A percentile compares a stretch with the other conserved stretches of the same genome.
These are phyloP conservation scores for Eulemur albifrons DNA, from an alignment of 2,797 vertebrate genomes.

Conservation along the genomic window DNA sequence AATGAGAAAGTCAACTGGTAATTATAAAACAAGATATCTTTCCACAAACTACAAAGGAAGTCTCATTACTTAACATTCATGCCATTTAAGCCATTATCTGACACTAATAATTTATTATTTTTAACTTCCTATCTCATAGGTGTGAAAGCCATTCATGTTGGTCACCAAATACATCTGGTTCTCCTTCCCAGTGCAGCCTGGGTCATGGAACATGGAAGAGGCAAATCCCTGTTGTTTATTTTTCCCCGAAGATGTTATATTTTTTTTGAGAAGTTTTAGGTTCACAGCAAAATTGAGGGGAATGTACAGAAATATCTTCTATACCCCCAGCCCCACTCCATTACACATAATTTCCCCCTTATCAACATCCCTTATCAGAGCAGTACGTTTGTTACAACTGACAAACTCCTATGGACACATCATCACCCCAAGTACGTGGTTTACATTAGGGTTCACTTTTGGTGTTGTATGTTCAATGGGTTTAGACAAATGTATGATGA, in stretches of 20 bases:
- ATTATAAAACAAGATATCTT: neutral
- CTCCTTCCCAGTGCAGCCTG: neutral
- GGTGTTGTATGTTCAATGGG: too few relatives aligned
- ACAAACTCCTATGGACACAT: neutral
- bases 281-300: neutral
- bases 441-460: neutral
- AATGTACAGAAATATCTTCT: too few relatives aligned
- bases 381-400: neutral
- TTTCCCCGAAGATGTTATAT: neutral
- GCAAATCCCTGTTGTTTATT: neutral
- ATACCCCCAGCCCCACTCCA: too few relatives aligned
- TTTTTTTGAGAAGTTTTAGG: neutral
- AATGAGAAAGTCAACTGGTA: neutral
- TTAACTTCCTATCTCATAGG: neutral
- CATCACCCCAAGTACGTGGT: neutral
- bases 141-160: neutral
- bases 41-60: neutral
- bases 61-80: neutral
- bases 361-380: neutral
- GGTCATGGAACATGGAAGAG: neutral
- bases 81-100: neutral
- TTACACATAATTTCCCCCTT: neutral
- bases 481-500: neutral
- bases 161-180: neutral
- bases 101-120: neutral